Conservation (phyloP, 1,140 invertebrate genomes). For the Kradibia gibbosae region DNA sequence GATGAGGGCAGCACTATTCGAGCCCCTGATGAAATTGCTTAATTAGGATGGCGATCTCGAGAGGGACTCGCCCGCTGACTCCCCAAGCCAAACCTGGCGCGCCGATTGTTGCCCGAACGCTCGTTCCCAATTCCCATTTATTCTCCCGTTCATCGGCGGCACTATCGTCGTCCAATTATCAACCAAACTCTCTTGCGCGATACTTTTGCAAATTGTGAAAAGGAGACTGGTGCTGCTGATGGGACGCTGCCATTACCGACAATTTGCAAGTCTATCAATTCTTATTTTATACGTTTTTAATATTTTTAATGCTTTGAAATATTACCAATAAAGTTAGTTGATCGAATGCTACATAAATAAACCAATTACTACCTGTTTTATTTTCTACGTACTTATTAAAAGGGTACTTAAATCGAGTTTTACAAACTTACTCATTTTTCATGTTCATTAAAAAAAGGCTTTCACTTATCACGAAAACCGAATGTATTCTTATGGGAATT, state of each 20-base stretch:
- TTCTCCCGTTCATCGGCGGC: neutral
- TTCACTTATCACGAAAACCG: slow-evolving; percentile 20
- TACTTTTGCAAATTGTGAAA: neutral
- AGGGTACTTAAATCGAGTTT: slow-evolving; percentile 14
- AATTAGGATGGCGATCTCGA: slow-evolving; percentile 22
- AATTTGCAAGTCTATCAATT: slow-evolving; percentile 42
- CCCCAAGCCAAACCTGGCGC: neutral
- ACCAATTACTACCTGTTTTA: slow-evolving; percentile 36
- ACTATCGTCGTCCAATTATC: neutral
- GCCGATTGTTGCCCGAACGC: neutral
- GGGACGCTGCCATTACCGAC: slow-evolving; percentile 27
- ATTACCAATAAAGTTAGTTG: slow-evolving; percentile 42
- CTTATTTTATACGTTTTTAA: slow-evolving; percentile 46
- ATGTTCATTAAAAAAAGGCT: slow-evolving; percentile 34
- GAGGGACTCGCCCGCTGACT: neutral
- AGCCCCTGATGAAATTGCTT: slow-evolving; percentile 32
- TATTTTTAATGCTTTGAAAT: slow-evolving; percentile 40
- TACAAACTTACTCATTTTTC: slow-evolving; percentile 47
- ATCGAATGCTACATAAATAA: slow-evolving; percentile 37
- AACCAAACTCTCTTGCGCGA: neutral
- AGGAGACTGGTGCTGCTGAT: neutral
- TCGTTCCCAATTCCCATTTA: neutral
- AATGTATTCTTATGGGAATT: neutral
- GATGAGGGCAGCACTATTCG: neutral
- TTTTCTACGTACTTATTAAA: slow-evolving; percentile 23